These are phyloP conservation scores for Cotesia typhae DNA, from an alignment of 1,140 invertebrate species.

Conservation along the genomic window DNA sequence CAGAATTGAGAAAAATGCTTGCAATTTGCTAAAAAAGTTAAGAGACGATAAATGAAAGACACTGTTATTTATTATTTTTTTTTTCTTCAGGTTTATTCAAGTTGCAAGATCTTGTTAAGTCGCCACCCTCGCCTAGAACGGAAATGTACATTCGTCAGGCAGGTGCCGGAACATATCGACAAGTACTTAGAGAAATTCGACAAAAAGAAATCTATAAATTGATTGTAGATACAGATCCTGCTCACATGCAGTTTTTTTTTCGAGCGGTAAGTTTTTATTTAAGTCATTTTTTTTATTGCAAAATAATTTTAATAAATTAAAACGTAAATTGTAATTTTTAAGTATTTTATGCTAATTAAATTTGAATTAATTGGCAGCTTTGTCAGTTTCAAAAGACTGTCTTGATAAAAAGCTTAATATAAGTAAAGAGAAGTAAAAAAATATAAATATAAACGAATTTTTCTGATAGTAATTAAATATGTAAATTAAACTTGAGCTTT, in stretches of 20 bases:
- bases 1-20: too few species aligned
- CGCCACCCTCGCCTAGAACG: constrained; percentile 71
- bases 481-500: too few species aligned
- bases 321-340: too few species aligned
- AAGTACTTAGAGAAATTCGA: constrained; percentile 80
- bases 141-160: constrained; percentile 88
- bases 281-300: neutral
- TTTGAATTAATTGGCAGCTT: too few species aligned
- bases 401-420: too few species aligned
- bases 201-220: constrained; percentile 85
- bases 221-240: constrained; percentile 84
- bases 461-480: too few species aligned
- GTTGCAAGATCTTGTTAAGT: constrained; percentile 83
- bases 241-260: constrained; percentile 79
- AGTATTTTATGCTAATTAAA: too few species aligned
- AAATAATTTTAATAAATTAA: neutral
- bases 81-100: constrained; percentile 81
- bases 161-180: constrained; percentile 77
- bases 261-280: constrained; percentile 74
- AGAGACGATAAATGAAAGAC: too few species aligned
- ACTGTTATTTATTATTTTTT: neutral
- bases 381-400: too few species aligned
- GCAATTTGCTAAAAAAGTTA: too few species aligned
- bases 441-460: too few species aligned
- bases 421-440: too few species aligned